phyloP scores from a whole-genome alignment of 2,888 invertebrate genomes.

The Serrognathus titanus region DNA sequence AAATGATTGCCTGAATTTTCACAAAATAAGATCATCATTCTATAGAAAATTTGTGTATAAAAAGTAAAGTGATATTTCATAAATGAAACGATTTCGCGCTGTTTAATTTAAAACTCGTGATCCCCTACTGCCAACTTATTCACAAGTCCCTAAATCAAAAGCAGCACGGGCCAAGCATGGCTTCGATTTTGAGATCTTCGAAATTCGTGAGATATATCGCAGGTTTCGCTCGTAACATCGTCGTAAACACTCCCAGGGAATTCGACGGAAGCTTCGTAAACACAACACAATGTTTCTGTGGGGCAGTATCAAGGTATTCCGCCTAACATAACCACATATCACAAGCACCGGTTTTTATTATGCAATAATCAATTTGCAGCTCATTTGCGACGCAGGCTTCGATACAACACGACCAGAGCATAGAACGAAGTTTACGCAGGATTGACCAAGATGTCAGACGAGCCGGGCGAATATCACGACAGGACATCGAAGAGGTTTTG shows the following conservation, averaged over 20 bases:
- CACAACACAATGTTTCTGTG: conserved; percentile 52
- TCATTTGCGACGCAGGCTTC: conserved; percentile 57
- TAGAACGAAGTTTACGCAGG: conserved; percentile 65
- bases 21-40: too few relatives aligned
- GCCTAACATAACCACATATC: conserved; percentile 13
- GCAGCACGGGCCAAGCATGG: conserved; percentile 48
- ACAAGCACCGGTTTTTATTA: conserved; percentile 29
- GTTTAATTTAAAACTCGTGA: too few relatives aligned
- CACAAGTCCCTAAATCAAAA: too few relatives aligned
- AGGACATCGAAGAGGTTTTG: conserved; percentile 75
- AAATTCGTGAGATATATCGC: conserved; percentile 73
- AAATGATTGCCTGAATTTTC: too few relatives aligned
- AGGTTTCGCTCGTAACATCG: conserved; percentile 66
- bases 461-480: conserved; percentile 68
- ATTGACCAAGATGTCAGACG: conserved; percentile 70
- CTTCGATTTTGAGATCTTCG: conserved; percentile 66
- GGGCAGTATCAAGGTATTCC: conserved; percentile 50
- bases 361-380: conserved; percentile 48
- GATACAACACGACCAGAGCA: conserved; percentile 55
- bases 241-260: conserved; percentile 63
- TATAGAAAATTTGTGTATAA: too few relatives aligned
- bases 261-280: conserved; percentile 59
- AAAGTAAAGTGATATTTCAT: too few relatives aligned
- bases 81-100: too few relatives aligned
- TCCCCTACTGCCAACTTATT: too few relatives aligned